phyloP scores from a whole-genome alignment of 2,888 invertebrate species.

The Caenorhabditis japonica region DNA sequence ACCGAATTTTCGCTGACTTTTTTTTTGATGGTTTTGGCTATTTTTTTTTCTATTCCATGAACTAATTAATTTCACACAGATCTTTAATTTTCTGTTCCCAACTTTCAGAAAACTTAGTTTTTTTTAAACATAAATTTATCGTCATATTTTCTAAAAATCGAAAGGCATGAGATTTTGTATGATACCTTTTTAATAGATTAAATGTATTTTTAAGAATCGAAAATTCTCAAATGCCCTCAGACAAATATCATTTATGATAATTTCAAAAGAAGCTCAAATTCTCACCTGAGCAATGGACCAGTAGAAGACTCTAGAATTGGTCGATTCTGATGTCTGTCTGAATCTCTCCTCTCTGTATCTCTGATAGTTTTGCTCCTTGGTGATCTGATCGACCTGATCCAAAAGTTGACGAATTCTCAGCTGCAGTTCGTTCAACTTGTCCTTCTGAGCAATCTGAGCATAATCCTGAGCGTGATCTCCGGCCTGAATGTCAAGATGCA shows the following conservation, averaged over 20 bases:
- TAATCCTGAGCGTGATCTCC: constrained; percentile 99
- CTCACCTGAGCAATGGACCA: constrained; percentile 80
- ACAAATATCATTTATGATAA: neutral
- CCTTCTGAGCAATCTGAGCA: constrained; percentile 89
- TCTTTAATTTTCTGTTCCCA: too few relatives aligned
- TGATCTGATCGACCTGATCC: constrained; percentile 98
- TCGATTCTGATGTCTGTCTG: constrained; percentile 96
- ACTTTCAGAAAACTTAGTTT: too few relatives aligned
- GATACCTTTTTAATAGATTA: too few relatives aligned
- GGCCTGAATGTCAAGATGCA: constrained; percentile 97
- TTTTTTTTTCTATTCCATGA: too few relatives aligned
- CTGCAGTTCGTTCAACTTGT: constrained; percentile 94
- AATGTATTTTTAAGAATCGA: too few relatives aligned
- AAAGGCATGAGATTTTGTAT: too few relatives aligned
- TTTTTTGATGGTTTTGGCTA: too few relatives aligned
- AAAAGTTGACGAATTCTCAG: constrained; percentile 92
- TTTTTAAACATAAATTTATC: too few relatives aligned
- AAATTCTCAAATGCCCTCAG: too few relatives aligned
- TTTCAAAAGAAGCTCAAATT: neutral
- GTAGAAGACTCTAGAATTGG: constrained; percentile 93
- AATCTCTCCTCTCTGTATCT: constrained; percentile 92
- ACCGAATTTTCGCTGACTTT: too few relatives aligned
- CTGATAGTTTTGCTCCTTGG: constrained; percentile 99
- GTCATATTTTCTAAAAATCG: too few relatives aligned
- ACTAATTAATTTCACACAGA: too few relatives aligned